These are phyloP conservation scores for Pterocles orientalis DNA, from an alignment of 2,113 vertebrate species.

Conservation along the genomic window DNA sequence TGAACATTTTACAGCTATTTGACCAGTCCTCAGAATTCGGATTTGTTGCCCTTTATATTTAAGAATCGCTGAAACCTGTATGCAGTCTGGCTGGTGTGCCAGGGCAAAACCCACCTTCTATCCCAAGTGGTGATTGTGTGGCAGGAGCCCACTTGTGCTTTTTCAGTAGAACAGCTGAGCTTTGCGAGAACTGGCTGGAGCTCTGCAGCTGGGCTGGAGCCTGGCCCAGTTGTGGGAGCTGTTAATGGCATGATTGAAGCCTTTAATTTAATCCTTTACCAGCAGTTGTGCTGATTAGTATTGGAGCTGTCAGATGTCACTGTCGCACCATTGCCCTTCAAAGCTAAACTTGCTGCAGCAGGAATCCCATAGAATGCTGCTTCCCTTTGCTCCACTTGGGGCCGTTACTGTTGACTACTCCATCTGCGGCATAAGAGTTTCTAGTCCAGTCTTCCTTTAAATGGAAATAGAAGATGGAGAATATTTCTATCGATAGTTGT, in stretches of 20 bases:
- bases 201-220: conserved; percentile 5
- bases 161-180: not conserved
- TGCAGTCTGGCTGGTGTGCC: not conserved
- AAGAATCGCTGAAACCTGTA: not conserved
- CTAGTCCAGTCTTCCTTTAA: not conserved
- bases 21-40: not conserved
- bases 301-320: not conserved
- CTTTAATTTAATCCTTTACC: conserved; percentile 34
- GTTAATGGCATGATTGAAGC: not conserved
- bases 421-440: not conserved
- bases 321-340: not conserved
- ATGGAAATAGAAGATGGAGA: not conserved
- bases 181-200: not conserved
- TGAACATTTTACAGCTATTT: not conserved
- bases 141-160: not conserved
- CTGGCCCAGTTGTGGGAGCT: not conserved
- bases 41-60: not conserved
- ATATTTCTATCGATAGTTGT: not conserved
- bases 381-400: not conserved
- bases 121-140: not conserved
- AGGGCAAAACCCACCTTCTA: not conserved
- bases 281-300: not conserved
- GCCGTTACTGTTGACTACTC: not conserved
- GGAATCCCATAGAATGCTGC: not conserved
- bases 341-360: not conserved